Evolutionary conservation across 1,140 invertebrate species (phyloP), one percentile per base, ranked within the genome.

Genomic region (Eurosta solidaginis): DNA sequence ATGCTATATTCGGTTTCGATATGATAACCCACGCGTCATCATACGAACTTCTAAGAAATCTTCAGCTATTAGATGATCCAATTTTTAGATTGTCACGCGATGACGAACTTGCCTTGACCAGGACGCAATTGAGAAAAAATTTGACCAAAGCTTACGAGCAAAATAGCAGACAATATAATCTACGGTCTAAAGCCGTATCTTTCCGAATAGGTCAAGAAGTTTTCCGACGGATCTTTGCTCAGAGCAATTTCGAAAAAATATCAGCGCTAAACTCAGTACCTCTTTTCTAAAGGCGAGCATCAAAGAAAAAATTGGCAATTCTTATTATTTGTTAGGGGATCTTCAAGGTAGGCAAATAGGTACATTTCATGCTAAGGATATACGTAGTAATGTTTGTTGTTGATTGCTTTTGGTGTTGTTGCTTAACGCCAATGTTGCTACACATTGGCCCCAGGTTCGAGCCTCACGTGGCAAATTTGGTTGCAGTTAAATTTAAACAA

Each of bases 351-450:
- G 50, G 25, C 22, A 25, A 33, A 36, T 78, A 6, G 77, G 63
- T 20, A 78, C 45, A 33, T 78, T 78, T 25, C 76, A 77, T 77
- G 76, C 49, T 14, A 77, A 77, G 36, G 76, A 77, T 22, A 63
- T 77, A 27, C 33, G 54, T 17, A 49, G 47, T 9, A n/a, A n/a
- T n/a, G n/a, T n/a, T n/a, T n/a, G n/a, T n/a, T n/a, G n/a, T n/a
- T n/a, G n/a, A n/a, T n/a, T n/a, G n/a, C n/a, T n/a, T n/a, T n/a
- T n/a, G n/a, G n/a, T n/a, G n/a, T n/a, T n/a, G n/a, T n/a, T n/a
- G n/a, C n/a, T n/a, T n/a, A n/a, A n/a, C n/a, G n/a, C n/a, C n/a
- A n/a, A n/a, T n/a, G n/a, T n/a, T n/a, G n/a, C n/a, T n/a, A n/a
- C n/a, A n/a, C n/a, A n/a, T n/a, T n/a, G n/a, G n/a, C n/a, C n/a